A percentile compares a stretch with the other conserved stretches of the same genome.
These are phyloP conservation scores for Glyptemys insculpta DNA, from an alignment of 2,797 vertebrate genomes.

Conservation along the genomic window DNA sequence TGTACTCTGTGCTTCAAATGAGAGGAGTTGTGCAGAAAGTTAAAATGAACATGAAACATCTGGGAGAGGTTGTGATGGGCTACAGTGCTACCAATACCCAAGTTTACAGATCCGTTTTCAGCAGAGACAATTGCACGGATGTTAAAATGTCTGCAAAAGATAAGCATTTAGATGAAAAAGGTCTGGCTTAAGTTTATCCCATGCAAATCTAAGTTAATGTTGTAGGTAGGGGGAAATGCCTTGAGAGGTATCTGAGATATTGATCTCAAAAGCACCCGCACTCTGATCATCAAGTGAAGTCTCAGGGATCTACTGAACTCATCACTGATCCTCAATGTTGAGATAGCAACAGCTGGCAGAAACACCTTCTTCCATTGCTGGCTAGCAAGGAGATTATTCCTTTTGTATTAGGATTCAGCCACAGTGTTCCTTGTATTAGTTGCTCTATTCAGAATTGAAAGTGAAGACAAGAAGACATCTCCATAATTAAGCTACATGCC, in stretches of 20 bases:
- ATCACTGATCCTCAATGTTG: background rate
- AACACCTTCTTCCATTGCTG: background rate
- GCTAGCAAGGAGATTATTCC: fast-evolving
- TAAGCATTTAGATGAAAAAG: background rate
- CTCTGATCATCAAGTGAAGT: background rate
- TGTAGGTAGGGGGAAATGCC: background rate
- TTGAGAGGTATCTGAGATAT: background rate
- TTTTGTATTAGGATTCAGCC: background rate
- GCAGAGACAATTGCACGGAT: fast-evolving
- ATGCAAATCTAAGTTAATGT: background rate
- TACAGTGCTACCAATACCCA: fast-evolving
- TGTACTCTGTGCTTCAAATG: background rate
- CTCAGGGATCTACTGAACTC: background rate
- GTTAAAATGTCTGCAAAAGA: background rate
- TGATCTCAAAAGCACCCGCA: background rate
- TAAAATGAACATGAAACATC: background rate
- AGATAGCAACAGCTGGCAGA: background rate
- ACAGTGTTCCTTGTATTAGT: background rate
- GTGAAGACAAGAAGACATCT: background rate
- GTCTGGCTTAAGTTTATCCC: background rate
- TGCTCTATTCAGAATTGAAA: background rate
- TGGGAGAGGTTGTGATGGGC: background rate
- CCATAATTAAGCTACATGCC: background rate
- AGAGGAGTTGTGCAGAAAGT: fast-evolving
- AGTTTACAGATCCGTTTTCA: background rate